Evolutionary conservation across 2,113 vertebrate genomes (phyloP).

Genomic region (Hippocampus mohnikei): DNA sequence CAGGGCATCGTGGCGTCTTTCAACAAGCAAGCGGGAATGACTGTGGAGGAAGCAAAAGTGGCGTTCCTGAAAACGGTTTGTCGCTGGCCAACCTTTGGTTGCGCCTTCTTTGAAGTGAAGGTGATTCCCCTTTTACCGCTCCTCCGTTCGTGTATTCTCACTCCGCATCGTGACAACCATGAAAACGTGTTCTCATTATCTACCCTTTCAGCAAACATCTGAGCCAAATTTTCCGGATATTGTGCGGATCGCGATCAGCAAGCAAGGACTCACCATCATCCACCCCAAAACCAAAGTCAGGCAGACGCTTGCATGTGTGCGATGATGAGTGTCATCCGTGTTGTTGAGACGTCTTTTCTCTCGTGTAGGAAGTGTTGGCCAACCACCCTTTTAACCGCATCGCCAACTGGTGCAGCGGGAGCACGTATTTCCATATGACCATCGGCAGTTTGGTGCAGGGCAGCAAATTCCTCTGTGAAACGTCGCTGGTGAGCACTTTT

Average conservation of each 20-base stretch:
- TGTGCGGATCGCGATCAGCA: constrained; percentile 89
- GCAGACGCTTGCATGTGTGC: background rate
- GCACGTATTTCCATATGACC: constrained; percentile 96
- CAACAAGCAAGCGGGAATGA: constrained; percentile 78
- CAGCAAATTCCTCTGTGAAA: constrained; percentile 90
- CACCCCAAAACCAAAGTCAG: constrained; percentile 92
- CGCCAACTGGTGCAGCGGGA: constrained; percentile 94
- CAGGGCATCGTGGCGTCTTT: constrained; percentile 71
- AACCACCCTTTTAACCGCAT: constrained; percentile 88
- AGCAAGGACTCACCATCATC: constrained; percentile 84
- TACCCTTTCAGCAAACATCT: constrained; percentile 83
- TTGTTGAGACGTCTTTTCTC: background rate
- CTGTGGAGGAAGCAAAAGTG: constrained; percentile 80
- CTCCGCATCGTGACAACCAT: background rate
- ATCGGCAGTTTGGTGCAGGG: constrained; percentile 84
- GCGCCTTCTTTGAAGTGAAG: constrained; percentile 98
- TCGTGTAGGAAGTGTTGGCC: constrained; percentile 79
- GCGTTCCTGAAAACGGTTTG: constrained; percentile 82
- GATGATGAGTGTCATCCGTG: background rate
- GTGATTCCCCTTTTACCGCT: constrained; percentile 54
- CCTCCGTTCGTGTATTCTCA: background rate
- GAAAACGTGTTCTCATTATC: background rate
- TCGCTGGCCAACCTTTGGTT: constrained; percentile 91
- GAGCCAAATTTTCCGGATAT: constrained; percentile 87
- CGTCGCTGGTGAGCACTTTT: constrained; percentile 84